Evolutionary conservation across 2,113 vertebrate species (phyloP).

Genomic region (Chitala chitala): DNA sequence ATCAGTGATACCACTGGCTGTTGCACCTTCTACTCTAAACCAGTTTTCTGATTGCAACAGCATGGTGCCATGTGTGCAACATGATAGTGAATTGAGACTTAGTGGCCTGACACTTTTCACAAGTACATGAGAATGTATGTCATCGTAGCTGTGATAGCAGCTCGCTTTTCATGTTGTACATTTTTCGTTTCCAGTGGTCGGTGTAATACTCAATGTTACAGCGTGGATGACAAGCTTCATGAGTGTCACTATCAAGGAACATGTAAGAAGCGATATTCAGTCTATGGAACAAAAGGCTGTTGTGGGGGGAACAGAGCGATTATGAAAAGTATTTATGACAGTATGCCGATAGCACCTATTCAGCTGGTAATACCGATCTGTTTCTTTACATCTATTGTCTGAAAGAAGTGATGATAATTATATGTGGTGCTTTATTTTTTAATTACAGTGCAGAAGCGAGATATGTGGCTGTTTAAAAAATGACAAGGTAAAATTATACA

Average conservation of each 20-base stretch:
- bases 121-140: too few species aligned
- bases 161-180: slow-evolving; percentile 25
- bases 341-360: neutral
- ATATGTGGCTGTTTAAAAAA: slow-evolving; percentile 83
- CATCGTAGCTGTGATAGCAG: too few species aligned
- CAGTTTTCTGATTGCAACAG: too few species aligned
- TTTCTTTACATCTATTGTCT: neutral
- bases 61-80: too few species aligned
- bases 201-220: slow-evolving; percentile 79
- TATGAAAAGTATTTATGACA: neutral
- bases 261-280: slow-evolving; percentile 64
- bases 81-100: too few species aligned
- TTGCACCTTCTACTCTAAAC: neutral
- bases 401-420: neutral
- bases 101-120: too few species aligned
- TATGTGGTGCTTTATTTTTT: neutral
- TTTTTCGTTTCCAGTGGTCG: slow-evolving; percentile 76
- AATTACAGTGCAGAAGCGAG: slow-evolving; percentile 81
- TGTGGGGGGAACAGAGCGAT: too few species aligned
- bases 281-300: slow-evolving; percentile 1
- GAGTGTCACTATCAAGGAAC: slow-evolving; percentile 71
- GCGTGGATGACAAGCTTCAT: slow-evolving; percentile 86
- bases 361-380: neutral
- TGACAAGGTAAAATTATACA: slow-evolving; percentile 68
- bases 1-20: neutral